Conservation (phyloP, 2,113 vertebrate genomes). For the Heterotis niloticus region DNA sequence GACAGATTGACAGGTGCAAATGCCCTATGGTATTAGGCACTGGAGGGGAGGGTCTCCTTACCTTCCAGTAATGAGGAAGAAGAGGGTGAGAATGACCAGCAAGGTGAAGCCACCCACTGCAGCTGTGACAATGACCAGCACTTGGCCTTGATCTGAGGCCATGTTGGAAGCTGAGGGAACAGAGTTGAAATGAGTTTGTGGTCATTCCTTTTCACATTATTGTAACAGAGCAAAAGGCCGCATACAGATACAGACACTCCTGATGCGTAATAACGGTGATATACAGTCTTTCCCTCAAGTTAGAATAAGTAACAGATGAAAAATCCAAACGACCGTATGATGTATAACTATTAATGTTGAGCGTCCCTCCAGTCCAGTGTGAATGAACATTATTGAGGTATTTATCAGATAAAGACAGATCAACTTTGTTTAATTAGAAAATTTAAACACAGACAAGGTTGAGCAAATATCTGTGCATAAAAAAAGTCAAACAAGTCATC, state of each 20-base stretch:
- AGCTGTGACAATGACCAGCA: constrained; percentile 90
- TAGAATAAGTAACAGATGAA: not conserved
- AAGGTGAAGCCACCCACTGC: constrained; percentile 94
- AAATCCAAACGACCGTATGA: not conserved
- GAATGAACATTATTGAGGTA: not conserved
- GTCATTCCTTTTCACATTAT: not conserved
- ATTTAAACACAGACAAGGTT: not conserved
- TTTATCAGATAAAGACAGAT: constrained; percentile 9
- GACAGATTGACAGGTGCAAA: not conserved
- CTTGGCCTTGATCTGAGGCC: constrained; percentile 86
- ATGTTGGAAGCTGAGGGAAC: constrained; percentile 82
- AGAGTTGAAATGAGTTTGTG: constrained; percentile 17
- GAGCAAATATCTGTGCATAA: not conserved
- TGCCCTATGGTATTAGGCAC: not conserved
- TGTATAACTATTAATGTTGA: not conserved
- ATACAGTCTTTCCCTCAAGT: too few relatives aligned
- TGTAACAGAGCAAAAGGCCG: not conserved
- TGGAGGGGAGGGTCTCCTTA: constrained; percentile 51
- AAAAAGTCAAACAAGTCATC: constrained; percentile 7
- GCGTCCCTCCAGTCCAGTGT: not conserved
- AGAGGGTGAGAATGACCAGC: constrained; percentile 91
- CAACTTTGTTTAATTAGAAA: constrained; percentile 1
- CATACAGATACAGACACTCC: not conserved
- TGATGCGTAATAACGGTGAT: not conserved
- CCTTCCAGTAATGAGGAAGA: constrained; percentile 96